These are phyloP conservation scores for Alcis repandata DNA, from an alignment of 2,888 invertebrate species.

Conservation along the genomic window DNA sequence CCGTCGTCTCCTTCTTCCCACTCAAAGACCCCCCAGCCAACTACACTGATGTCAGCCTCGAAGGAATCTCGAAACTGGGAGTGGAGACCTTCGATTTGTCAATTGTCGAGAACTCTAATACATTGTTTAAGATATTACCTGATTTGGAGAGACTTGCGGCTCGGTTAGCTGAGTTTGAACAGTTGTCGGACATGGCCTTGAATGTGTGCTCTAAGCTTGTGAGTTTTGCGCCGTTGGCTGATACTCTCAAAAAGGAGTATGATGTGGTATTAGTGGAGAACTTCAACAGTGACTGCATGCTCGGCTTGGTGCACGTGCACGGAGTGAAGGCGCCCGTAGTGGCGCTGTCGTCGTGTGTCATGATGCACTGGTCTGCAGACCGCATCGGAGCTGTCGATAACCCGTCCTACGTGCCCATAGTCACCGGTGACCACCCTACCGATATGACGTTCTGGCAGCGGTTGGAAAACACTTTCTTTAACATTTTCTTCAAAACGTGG, in stretches of 20 bases:
- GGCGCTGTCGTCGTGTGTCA: slow-evolving; percentile 83
- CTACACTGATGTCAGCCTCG: slow-evolving; percentile 76
- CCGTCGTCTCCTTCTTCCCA: slow-evolving; percentile 88
- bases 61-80: slow-evolving; percentile 69
- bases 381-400: slow-evolving; percentile 81
- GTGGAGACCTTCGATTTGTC: slow-evolving; percentile 70
- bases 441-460: slow-evolving; percentile 84
- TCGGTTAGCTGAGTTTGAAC: slow-evolving; percentile 63
- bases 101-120: slow-evolving; percentile 59
- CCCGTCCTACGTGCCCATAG: slow-evolving; percentile 84
- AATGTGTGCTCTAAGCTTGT: slow-evolving; percentile 73
- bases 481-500: slow-evolving; percentile 68
- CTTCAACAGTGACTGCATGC: slow-evolving; percentile 89
- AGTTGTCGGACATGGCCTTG: slow-evolving; percentile 67
- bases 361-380: slow-evolving; percentile 86
- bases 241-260: slow-evolving; percentile 78
- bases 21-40: slow-evolving; percentile 75
- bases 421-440: slow-evolving; percentile 76
- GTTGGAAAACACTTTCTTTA: slow-evolving; percentile 69
- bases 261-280: slow-evolving; percentile 88
- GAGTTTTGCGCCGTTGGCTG: slow-evolving; percentile 68
- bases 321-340: slow-evolving; percentile 84
- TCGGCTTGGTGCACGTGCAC: slow-evolving; percentile 86
- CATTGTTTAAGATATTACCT: slow-evolving; percentile 54
- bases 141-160: slow-evolving; percentile 61